Conservation (phyloP, 2,888 invertebrate species). For the Syrista parreyssii region DNA sequence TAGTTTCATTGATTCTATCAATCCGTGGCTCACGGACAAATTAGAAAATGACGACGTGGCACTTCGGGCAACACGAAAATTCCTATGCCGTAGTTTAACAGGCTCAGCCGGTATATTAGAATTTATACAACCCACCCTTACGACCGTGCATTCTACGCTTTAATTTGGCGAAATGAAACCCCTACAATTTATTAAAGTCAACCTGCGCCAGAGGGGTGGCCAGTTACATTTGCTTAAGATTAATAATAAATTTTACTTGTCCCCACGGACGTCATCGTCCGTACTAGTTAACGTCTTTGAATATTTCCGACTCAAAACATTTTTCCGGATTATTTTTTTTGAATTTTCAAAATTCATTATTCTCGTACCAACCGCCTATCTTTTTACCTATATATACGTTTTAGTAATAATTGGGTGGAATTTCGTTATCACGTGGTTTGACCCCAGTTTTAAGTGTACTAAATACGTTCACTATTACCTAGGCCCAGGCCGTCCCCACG, state of each 20-base stretch:
- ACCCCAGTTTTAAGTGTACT: neutral
- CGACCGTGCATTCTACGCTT: neutral
- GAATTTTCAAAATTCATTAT: neutral
- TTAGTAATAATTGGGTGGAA: too few species aligned
- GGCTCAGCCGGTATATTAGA: too few species aligned
- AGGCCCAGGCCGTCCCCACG: slow-evolving; percentile 30
- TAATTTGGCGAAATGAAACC: neutral
- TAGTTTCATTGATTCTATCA: too few species aligned
- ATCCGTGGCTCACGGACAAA: too few species aligned
- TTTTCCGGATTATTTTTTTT: neutral
- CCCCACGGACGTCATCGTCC: neutral
- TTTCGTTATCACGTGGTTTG: neutral
- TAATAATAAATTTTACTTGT: neutral
- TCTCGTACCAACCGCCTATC: neutral
- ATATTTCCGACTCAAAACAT: too few species aligned
- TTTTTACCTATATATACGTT: too few species aligned
- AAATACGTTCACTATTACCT: neutral
- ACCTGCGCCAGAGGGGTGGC: neutral
- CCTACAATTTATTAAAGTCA: neutral
- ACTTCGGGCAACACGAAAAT: too few species aligned
- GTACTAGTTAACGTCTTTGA: neutral
- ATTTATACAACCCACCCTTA: neutral
- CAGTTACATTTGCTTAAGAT: neutral
- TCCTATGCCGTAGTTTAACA: too few species aligned
- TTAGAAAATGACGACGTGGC: too few species aligned